Evolutionary conservation across 2,113 vertebrate species (phyloP).

Genomic region (Zosterops lateralis): DNA sequence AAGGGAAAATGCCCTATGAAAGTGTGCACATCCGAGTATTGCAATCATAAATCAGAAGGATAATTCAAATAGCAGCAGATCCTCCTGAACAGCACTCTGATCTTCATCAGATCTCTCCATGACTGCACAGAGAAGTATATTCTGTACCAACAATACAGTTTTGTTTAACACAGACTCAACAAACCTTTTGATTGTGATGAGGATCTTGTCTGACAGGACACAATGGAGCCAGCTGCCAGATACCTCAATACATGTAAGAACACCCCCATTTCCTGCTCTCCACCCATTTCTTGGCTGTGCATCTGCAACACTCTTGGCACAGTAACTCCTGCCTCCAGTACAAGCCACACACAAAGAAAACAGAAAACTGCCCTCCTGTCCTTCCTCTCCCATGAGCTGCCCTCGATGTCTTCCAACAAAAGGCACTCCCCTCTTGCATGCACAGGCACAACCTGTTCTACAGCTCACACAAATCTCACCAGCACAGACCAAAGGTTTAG

Average conservation of each 20-base stretch:
- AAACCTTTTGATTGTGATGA: not conserved
- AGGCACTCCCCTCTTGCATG: not conserved
- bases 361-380: not conserved
- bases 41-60: not conserved
- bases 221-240: not conserved
- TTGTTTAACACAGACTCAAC: not conserved
- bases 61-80: not conserved
- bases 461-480: not conserved
- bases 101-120: not conserved
- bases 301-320: not conserved
- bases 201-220: not conserved
- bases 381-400: not conserved
- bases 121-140: not conserved
- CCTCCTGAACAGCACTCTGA: not conserved
- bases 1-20: not conserved
- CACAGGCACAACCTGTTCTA: not conserved
- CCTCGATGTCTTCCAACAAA: rapidly evolving
- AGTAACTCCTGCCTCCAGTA: not conserved
- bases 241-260: not conserved
- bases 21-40: not conserved
- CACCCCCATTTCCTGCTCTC: not conserved
- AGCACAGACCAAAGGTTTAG: not conserved
- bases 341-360: not conserved
- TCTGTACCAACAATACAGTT: not conserved
- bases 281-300: not conserved